Base-by-base conservation (phyloP, 2,113 vertebrate species). In the Anarhynchus alexandrinus region DNA sequence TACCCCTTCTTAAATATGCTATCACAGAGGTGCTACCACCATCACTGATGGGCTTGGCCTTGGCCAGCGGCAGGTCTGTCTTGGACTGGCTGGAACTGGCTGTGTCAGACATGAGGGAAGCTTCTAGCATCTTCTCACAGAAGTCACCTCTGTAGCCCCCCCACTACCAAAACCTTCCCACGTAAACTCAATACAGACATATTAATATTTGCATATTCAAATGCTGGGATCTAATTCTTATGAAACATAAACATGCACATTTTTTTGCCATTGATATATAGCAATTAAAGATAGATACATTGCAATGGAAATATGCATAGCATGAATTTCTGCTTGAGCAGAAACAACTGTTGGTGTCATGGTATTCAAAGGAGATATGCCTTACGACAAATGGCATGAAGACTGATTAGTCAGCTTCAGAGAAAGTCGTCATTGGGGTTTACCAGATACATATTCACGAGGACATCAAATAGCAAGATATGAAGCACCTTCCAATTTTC, bases 51-150 rank as follows among this genome's bases (percentile, higher is more conserved):
- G n/a, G 22, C 36, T 79, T 14, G 5, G 36, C 36, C 12, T 65
- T 65, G 66, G 21, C 45, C 40, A 64, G 21, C 0, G 0, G 16
- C 0, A 0, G 22, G 10, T 76, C 67, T 0, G 0, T 3, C 42
- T 45, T 36, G n/a, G 49, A 67, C 23, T 2, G 1, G 17, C 4
- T 21, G 18, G 26, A 30, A 32, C 5, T 61, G 74, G 3, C 22
- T 36, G 2, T 32, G 4, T 38, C 0, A 0, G 15, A 66, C 8
- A 4, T 4, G 15, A 7, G 14, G 9, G 20, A 70, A 88, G 26
- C 34, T 85, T 70, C 51, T 78, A 17, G 4, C 15, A 49, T 7
- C 26, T 71, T 74, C 57, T 36, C 45, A 62, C 26, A 88, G 36
- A 90, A 88, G 5, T 16, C 23, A 42, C 4, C 5, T 6, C 12